Base-by-base conservation (phyloP, 2,797 vertebrate species). In the Syngnathus rostellatus region DNA sequence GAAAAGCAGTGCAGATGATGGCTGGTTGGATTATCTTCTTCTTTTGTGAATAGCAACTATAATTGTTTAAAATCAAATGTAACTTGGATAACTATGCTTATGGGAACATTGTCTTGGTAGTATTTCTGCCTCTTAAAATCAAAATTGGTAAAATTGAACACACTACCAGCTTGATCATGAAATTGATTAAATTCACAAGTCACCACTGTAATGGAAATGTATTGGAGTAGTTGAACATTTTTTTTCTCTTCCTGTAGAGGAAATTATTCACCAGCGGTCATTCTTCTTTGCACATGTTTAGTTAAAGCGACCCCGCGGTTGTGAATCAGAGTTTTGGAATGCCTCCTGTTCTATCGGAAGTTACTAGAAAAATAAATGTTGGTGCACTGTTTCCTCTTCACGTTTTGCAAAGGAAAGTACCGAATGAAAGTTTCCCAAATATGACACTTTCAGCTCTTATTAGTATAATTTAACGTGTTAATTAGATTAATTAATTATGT, bases 311-410 rank as follows among this genome's bases (percentile, higher is more conserved):
- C 77, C 84, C 66, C 65, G 82, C 48, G 84, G 83, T 81, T 75
- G 63, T 58, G 66, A 84, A 80, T 77, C 72, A 61, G 80, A 72
- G 79, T 79, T 74, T 66, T 76, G 70, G 75, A 79, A 85, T 83
- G 65, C 74, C 25, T 75, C 64, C 70, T 51, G 79, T 86, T 83
- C 77, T 83, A 60, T 77, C 70, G 70, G 71, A 77, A 74, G 76
- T 80, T 86, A 78, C 75, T 89, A 77, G 67, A 75, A 77, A 85
- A 89, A 88, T 78, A 87, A 83, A 63, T 63, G n/a, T 70, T 74
- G 53, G 80, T 77, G 79, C 79, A 76, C 77, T 72, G 65, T 62
- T 81, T 75, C 75, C 66, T 68, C 53, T 69, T 70, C 66, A 21
- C 65, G 69, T 55, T 41, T 39, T 57, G 55, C 25, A 37, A 31